Base-by-base conservation (phyloP, 1,140 invertebrate species). In the Pseudachorutes palmiensis region DNA sequence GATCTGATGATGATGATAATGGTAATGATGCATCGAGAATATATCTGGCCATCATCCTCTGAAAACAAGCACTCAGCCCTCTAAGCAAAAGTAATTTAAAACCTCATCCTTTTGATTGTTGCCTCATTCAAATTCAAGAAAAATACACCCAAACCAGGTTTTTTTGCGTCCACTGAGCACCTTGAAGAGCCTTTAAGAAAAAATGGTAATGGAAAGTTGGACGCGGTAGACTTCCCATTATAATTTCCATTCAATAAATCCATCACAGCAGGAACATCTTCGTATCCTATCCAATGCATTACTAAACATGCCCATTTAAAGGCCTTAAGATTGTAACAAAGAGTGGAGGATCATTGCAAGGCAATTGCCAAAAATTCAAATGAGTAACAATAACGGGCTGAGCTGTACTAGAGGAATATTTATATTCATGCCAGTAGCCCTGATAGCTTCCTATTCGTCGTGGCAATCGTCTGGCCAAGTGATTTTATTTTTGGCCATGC, bases 21-120 rank as follows among this genome's bases (percentile, higher is more conserved):
- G 24, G 24, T 16, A 5, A 41, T 41, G 36, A 41, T 41, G 36
- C 19, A 19, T 9, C 5, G 5, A 19, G 36, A 41, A 41, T 41
- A 5, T 41, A n/a, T 41, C 19, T 5, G 19, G 36, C 36, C 36
- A 41, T 19, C 36, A 55, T 55, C 9, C 36, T 45, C 36, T 19
- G 36, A 45, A 45, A 45, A 55, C 51, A 55, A 55, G 51, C 24
- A 55, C 51, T 55, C 51, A 45, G 19, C 9, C 36, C 36, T 45
- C 19, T 45, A 45, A n/a, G n/a, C n/a, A n/a, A 24, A 55, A 55
- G 51, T 55, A 55, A 55, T 55, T 55, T 55, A 55, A 55, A 55
- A 55, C 51, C 51, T 26, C 51, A 55, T 55, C 51, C 51, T 55
- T 22, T 14, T 55, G n/a, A n/a, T n/a, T n/a, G n/a, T n/a, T n/a